Evolutionary conservation across 2,797 vertebrate genomes (phyloP), one percentile per base, ranked within the genome.

Genomic region (Smutsia gigantea): DNA sequence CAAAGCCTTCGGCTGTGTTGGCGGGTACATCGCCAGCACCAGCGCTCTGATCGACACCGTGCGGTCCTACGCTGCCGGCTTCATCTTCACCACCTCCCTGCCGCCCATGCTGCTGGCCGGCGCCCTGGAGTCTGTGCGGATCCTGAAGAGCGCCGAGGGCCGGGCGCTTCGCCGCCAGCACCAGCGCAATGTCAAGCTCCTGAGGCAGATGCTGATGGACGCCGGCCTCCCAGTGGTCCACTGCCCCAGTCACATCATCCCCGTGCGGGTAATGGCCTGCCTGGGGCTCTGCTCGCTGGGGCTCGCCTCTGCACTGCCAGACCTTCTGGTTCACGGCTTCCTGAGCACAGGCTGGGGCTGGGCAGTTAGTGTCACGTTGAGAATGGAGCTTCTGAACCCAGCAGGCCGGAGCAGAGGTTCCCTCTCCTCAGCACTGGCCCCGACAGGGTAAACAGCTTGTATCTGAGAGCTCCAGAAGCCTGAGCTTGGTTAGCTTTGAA

Each of bases 171-270:
- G 99, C 37, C 99, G 99, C 15, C 99, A 99, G 96, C 99, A 99
- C 98, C 99, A 99, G 75, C 99, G 99, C 82, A 99, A 99, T 0
- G 99, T 99, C 78, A 99, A 99, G 97, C 99, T 99, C 29, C 98
- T 99, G 98, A 97, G 99, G 6, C 99, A 99, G 97, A 99, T 99
- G 99, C 98, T 99, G 81, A 99, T 99, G 99, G 99, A 99, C n/a
- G 99, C 99, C 0, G 99, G 99, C 25, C 98, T 99, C 78, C 99
- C 99, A 0, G 99, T 99, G 51, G 99, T 99, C 61, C 99, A 99
- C 98, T 99, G 99, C 96, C 99, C 99, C 91, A 99, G 99, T 87
- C 99, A 99, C 98, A 99, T 99, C 98, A 99, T 99, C 97, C 99
- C 99, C 5, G 91, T 99, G 37, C 98, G 99, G 98, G 99, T 99